Evolutionary conservation across 1,140 invertebrate genomes (phyloP).

Genomic region (Mycetomoellerius zeteki): DNA sequence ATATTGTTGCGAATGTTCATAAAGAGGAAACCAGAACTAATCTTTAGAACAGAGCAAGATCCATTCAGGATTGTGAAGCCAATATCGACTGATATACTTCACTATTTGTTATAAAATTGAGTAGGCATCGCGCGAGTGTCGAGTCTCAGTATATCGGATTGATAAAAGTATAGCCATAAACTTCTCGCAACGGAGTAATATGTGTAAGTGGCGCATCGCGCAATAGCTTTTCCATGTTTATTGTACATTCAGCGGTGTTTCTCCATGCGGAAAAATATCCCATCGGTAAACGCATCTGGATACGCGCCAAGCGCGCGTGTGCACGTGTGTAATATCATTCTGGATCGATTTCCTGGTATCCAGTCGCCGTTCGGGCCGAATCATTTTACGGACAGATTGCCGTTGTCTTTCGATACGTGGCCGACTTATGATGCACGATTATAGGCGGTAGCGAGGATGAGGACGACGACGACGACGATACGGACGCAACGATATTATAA

Average conservation of each 20-base stretch:
- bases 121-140: not conserved
- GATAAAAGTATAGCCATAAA: conserved; percentile 10
- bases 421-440: conserved; percentile 57
- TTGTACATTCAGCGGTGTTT: conserved; percentile 63
- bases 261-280: conserved; percentile 70
- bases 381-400: conserved; percentile 63
- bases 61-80: not conserved
- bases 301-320: conserved; percentile 63
- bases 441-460: conserved; percentile 20
- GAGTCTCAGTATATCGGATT: not conserved
- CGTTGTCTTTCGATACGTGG: conserved; percentile 48
- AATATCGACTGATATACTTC: not conserved
- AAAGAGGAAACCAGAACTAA: not conserved
- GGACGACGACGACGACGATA: not conserved
- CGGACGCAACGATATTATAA: conserved; percentile 27
- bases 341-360: conserved; percentile 73
- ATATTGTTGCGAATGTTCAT: not conserved
- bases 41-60: not conserved
- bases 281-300: conserved; percentile 76
- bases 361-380: conserved; percentile 59
- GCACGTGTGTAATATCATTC: conserved; percentile 66
- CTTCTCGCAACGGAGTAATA: not conserved
- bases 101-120: conserved; percentile 1
- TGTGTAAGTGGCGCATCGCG: conserved; percentile 47
- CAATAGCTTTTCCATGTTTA: conserved; percentile 65